Percentiles rank a stretch among this genome's conserved stretches.
Evolutionary conservation across 1,140 invertebrate genomes (phyloP).

Genomic region (Apis cerana): DNA sequence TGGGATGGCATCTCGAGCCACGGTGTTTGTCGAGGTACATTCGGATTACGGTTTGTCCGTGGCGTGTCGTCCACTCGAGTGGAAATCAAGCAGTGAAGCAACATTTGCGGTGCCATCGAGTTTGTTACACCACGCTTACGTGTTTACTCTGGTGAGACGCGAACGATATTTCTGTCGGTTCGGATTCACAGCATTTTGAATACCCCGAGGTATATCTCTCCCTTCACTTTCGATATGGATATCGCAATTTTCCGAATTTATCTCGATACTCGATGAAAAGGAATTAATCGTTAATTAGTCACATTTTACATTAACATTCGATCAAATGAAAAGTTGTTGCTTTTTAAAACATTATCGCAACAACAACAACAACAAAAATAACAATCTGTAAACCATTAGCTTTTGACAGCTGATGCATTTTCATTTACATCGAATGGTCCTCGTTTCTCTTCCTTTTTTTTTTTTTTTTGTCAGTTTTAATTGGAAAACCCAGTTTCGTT

Average conservation of each 20-base stretch:
- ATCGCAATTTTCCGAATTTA: not conserved
- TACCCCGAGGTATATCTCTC: not conserved
- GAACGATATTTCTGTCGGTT: not conserved
- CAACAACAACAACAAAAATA: not conserved
- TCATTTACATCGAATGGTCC: conserved; percentile 1
- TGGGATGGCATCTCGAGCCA: conserved; percentile 34
- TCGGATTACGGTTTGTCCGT: conserved; percentile 56
- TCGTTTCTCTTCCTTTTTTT: not conserved
- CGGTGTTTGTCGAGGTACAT: conserved; percentile 58
- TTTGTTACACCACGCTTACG: conserved; percentile 45
- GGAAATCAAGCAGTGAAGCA: conserved; percentile 40
- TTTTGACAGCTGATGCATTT: not conserved
- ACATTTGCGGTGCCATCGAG: conserved; percentile 32
- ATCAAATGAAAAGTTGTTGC: too few species aligned
- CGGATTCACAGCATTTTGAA: not conserved
- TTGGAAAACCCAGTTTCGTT: conserved; percentile 22
- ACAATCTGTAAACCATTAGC: not conserved
- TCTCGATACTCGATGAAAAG: not conserved
- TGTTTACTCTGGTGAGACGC: conserved; percentile 25
- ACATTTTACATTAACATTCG: too few species aligned
- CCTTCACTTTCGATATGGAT: too few species aligned
- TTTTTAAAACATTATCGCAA: not conserved
- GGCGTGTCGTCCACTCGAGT: conserved; percentile 42
- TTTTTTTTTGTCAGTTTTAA: not conserved
- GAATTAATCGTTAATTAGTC: too few species aligned